Conservation (phyloP, 2,888 invertebrate genomes). For the Pheosia gnoma region DNA sequence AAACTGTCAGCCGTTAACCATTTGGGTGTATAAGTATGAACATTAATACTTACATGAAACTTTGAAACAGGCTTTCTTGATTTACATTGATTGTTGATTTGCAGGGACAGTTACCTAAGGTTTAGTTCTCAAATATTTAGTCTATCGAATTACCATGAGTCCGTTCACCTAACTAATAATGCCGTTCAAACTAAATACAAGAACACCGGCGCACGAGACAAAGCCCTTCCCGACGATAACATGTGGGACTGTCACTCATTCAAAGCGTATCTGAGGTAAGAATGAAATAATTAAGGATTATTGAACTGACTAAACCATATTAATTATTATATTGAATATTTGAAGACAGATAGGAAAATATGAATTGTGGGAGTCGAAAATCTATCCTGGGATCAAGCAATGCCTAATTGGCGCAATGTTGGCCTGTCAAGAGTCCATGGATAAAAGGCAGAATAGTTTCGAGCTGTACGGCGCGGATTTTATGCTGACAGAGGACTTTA, state of each 20-base stretch:
- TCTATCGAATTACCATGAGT: constrained; percentile 94
- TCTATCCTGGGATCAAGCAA: constrained; percentile 95
- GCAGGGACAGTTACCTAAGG: constrained; percentile 94
- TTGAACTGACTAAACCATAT: not conserved
- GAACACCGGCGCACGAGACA: constrained; percentile 87
- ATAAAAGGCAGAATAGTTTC: constrained; percentile 91
- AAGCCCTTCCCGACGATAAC: constrained; percentile 93
- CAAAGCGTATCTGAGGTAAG: constrained; percentile 87
- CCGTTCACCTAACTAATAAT: constrained; percentile 96
- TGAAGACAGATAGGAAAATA: constrained; percentile 88
- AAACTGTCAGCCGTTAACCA: constrained; percentile 93
- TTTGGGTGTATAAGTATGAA: constrained; percentile 95
- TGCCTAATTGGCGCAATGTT: constrained; percentile 90
- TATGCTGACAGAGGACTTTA: constrained; percentile 94
- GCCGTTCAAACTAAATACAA: constrained; percentile 95
- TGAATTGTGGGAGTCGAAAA: constrained; percentile 91
- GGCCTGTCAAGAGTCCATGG: constrained; percentile 94
- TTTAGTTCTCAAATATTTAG: constrained; percentile 96
- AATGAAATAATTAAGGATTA: constrained; percentile 6
- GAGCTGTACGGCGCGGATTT: constrained; percentile 98
- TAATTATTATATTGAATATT: constrained; percentile 37
- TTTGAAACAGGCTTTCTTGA: not conserved
- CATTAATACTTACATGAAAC: not conserved
- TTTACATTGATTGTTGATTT: constrained; percentile 30
- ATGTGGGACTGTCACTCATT: constrained; percentile 97